phyloP scores from a whole-genome alignment of 2,797 vertebrate genomes.

The Notolepis coatsorum region DNA sequence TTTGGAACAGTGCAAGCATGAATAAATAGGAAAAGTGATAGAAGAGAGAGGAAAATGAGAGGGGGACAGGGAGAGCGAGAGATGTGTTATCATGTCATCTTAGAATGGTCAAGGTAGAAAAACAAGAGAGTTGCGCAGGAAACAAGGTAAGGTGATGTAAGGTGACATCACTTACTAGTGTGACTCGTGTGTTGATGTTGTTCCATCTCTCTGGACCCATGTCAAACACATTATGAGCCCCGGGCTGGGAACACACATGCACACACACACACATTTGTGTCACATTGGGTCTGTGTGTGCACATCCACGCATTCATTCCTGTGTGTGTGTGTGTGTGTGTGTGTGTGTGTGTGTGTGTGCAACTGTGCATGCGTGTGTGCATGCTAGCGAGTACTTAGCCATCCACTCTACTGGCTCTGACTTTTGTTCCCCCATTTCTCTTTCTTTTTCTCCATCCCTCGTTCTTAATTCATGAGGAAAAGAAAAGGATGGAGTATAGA shows the following conservation, averaged over 20 bases:
- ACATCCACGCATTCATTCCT: constrained; percentile 3
- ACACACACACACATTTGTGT: constrained; percentile 19
- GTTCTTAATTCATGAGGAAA: constrained; percentile 68
- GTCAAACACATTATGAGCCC: constrained; percentile 63
- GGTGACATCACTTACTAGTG: constrained; percentile 63
- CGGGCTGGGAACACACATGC: constrained; percentile 57
- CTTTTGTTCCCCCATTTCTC: constrained; percentile 61
- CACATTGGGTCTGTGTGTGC: too few species aligned
- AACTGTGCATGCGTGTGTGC: constrained; percentile 23
- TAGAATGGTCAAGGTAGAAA: not conserved
- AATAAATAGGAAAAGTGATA: constrained; percentile 12
- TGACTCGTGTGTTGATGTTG: constrained; percentile 47
- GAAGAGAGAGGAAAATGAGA: not conserved
- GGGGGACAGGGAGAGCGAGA: not conserved
- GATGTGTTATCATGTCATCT: not conserved
- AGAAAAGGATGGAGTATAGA: constrained; percentile 59
- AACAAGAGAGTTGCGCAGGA: not conserved
- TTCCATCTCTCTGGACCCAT: constrained; percentile 62
- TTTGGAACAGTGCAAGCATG: constrained; percentile 48
- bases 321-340: not conserved
- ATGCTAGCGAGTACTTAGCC: constrained; percentile 42
- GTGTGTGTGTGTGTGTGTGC: constrained; percentile 19
- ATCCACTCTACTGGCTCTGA: constrained; percentile 66
- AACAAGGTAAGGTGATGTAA: not conserved
- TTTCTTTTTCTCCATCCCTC: constrained; percentile 58